These are phyloP conservation scores for Vimba vimba DNA, from an alignment of 2,113 vertebrate species.

Conservation along the genomic window DNA sequence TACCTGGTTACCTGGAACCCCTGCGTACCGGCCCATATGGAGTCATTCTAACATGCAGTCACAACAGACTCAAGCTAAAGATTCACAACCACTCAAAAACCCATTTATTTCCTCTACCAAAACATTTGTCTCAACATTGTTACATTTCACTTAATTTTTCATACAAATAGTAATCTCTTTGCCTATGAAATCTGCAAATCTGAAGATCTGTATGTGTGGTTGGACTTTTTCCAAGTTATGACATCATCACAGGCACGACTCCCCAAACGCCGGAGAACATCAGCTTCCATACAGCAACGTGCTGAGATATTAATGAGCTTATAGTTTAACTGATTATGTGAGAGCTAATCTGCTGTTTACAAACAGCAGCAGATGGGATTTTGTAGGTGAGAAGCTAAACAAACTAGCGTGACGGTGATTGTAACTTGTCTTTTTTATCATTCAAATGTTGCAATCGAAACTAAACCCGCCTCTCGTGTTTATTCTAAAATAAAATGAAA, in stretches of 20 bases:
- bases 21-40: neutral
- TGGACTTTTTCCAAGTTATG: slow-evolving; percentile 22
- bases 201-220: neutral
- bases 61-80: neutral
- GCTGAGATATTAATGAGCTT: slow-evolving; percentile 47
- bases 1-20: neutral
- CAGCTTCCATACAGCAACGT: slow-evolving; percentile 10
- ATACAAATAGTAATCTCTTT: neutral
- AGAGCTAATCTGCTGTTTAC: slow-evolving; percentile 49
- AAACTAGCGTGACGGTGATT: slow-evolving; percentile 3
- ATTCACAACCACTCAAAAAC: neutral
- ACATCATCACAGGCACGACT: slow-evolving; percentile 1
- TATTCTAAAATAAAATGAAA: neutral
- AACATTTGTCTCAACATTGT: neutral
- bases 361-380: slow-evolving; percentile 46
- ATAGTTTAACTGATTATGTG: slow-evolving; percentile 45
- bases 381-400: slow-evolving; percentile 46
- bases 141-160: neutral
- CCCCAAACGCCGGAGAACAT: slow-evolving; percentile 22
- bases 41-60: neutral
- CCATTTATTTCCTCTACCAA: neutral
- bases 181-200: neutral
- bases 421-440: neutral
- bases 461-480: neutral
- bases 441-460: slow-evolving; percentile 5